These are phyloP conservation scores for Lanius ludovicianus DNA, from an alignment of 2,113 vertebrate species.

Conservation along the genomic window DNA sequence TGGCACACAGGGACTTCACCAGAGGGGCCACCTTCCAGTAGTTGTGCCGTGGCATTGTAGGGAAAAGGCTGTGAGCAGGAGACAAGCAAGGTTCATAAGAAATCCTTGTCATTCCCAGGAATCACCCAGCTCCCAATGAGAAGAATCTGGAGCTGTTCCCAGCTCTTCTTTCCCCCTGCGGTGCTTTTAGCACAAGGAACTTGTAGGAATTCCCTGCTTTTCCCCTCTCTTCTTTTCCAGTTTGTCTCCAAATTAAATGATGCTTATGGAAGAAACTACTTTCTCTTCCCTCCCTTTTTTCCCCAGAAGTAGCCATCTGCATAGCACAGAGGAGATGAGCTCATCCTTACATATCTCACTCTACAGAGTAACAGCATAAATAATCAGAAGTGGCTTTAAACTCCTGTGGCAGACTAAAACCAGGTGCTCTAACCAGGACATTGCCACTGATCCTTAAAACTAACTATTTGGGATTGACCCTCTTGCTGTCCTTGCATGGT, in stretches of 20 bases:
- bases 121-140: background rate
- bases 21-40: constrained; percentile 80
- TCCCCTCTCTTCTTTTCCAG: background rate
- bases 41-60: constrained; percentile 76
- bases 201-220: rapidly evolving
- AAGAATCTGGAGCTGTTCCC: background rate
- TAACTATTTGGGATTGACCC: background rate
- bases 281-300: background rate
- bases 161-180: background rate
- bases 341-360: background rate
- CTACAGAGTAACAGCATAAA: background rate
- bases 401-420: background rate
- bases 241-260: background rate
- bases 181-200: background rate
- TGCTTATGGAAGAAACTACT: background rate
- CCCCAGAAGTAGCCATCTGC: background rate
- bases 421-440: background rate
- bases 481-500: background rate
- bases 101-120: background rate
- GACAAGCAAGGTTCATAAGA: background rate
- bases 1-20: constrained; percentile 78
- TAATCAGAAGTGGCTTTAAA: background rate
- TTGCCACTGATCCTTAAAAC: background rate
- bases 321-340: background rate
- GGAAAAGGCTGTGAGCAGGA: constrained; percentile 72